These are phyloP conservation scores for Bactericera cockerelli DNA, from an alignment of 1,140 invertebrate species.

Conservation along the genomic window DNA sequence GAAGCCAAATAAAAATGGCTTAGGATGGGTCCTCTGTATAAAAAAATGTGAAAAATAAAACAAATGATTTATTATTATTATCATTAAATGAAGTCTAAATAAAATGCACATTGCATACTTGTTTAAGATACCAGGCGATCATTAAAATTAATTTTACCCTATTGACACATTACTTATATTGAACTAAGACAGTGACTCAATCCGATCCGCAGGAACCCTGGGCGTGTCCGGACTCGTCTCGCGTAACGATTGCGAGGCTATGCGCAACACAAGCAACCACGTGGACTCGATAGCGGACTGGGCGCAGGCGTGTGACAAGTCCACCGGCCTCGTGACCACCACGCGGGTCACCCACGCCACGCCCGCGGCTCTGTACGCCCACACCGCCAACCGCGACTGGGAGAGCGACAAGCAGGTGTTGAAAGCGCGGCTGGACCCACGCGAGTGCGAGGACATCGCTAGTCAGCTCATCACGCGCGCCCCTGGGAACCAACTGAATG, in stretches of 20 bases:
- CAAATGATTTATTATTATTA: too few species aligned
- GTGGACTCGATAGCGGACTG: conserved; percentile 50
- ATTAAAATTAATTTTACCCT: too few species aligned
- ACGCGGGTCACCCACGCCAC: conserved; percentile 40
- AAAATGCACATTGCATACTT: too few species aligned
- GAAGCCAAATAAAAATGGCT: too few species aligned
- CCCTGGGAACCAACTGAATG: conserved; percentile 32
- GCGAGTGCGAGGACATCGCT: conserved; percentile 31
- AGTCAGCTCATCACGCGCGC: conserved; percentile 31
- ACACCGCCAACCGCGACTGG: conserved; percentile 32
- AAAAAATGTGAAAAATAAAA: too few species aligned
- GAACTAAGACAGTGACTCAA: too few species aligned
- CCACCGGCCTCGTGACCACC: conserved; percentile 48
- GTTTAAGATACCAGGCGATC: too few species aligned
- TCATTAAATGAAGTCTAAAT: too few species aligned
- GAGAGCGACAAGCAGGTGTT: conserved; percentile 29
- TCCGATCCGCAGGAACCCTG: conserved; percentile 38
- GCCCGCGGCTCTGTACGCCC: conserved; percentile 39
- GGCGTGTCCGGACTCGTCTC: conserved; percentile 53
- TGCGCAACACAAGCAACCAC: conserved; percentile 38
- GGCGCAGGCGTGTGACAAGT: conserved; percentile 54
- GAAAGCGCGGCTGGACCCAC: conserved; percentile 16
- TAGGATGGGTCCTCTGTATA: too few species aligned
- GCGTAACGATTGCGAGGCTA: conserved; percentile 38
- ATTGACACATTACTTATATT: too few species aligned